A percentile compares a stretch with the other conserved stretches of the same genome.
These are phyloP conservation scores for Phrixothrix hirtus DNA, from an alignment of 2,888 invertebrate species.

Conservation along the genomic window DNA sequence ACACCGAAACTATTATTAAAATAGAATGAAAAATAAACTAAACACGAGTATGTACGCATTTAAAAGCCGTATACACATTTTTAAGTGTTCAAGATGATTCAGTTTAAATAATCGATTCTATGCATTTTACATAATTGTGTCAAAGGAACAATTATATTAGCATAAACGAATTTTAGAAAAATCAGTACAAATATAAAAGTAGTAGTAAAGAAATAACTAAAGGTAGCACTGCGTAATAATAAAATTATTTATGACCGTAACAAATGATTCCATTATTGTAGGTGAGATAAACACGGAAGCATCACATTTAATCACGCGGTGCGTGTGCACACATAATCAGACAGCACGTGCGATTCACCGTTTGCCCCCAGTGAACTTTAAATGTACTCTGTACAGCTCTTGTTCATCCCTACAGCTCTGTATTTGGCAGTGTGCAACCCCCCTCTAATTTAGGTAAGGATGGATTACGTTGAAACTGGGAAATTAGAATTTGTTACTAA, in stretches of 20 bases:
- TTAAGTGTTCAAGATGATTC: no score
- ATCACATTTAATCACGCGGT: constrained; percentile 25
- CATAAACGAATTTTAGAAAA: no score
- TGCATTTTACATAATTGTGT: background rate
- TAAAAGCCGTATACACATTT: no score
- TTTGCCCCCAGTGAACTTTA: constrained; percentile 17
- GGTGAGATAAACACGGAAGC: constrained; percentile 29
- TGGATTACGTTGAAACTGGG: constrained; percentile 13
- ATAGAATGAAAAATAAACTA: no score
- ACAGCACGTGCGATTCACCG: constrained; percentile 21
- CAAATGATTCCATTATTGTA: constrained; percentile 29
- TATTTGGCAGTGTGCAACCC: constrained; percentile 14
- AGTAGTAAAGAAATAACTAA: background rate
- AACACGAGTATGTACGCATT: no score
- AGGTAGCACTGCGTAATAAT: constrained; percentile 15
- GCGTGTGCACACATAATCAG: constrained; percentile 29
- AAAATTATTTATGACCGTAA: constrained; percentile 25
- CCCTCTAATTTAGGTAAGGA: constrained; percentile 10
- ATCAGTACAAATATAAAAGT: no score
- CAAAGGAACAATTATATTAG: no score
- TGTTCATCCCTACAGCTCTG: constrained; percentile 13
- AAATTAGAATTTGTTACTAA: constrained; percentile 8
- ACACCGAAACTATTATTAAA: no score
- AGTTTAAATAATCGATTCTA: background rate
- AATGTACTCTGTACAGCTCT: constrained; percentile 20